phyloP scores from a whole-genome alignment of 2,113 vertebrate genomes.

The Diadophis punctatus region DNA sequence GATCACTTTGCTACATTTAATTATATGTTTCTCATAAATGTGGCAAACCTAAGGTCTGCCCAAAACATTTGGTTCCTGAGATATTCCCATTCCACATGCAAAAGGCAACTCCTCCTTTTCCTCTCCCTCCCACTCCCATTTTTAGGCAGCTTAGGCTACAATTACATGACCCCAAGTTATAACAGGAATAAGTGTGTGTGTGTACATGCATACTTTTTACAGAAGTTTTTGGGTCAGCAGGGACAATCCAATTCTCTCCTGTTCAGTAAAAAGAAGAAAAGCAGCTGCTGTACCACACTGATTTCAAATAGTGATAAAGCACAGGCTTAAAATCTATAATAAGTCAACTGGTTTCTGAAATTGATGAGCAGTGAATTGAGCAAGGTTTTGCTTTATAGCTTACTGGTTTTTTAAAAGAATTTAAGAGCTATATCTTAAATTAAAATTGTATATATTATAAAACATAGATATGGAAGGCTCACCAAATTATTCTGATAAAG shows the following conservation, averaged over 20 bases:
- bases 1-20: not conserved
- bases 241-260: not conserved
- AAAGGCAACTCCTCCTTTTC: not conserved
- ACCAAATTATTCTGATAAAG: not conserved
- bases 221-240: not conserved
- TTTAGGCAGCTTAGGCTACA: conserved; percentile 6
- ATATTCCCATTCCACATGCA: not conserved
- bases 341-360: not conserved
- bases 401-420: not conserved
- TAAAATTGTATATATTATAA: not conserved
- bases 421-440: not conserved
- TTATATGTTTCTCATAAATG: not conserved
- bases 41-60: not conserved
- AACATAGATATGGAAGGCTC: not conserved
- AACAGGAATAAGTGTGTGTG: not conserved
- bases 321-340: not conserved
- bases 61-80: not conserved
- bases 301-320: not conserved
- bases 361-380: not conserved
- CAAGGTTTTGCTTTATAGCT: not conserved
- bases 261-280: not conserved
- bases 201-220: not conserved
- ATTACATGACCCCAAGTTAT: not conserved
- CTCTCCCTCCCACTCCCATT: not conserved
- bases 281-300: not conserved